phyloP scores from a whole-genome alignment of 2,797 vertebrate genomes.

The Tauraco hartlaubi region DNA sequence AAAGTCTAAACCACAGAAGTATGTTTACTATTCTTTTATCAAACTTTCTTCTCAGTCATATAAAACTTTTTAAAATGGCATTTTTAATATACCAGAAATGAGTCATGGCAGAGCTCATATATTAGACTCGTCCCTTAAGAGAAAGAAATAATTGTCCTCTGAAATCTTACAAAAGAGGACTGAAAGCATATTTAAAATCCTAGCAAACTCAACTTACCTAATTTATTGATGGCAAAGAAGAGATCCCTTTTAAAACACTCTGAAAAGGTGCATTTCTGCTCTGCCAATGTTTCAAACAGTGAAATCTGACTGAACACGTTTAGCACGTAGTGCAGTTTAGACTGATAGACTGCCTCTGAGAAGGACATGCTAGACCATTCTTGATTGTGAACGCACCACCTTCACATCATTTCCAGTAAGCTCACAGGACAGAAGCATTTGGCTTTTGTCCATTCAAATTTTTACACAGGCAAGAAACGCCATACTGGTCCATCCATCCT shows the following conservation, averaged over 20 bases:
- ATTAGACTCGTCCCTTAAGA: background rate
- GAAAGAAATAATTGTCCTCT: background rate
- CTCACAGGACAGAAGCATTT: background rate
- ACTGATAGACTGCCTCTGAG: background rate
- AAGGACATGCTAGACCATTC: background rate
- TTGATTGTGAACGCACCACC: background rate
- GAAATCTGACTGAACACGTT: background rate
- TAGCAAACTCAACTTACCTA: background rate
- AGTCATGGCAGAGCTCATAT: background rate
- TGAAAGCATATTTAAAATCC: background rate
- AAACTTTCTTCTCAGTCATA: background rate
- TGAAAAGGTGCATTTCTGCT: background rate
- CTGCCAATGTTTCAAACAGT: background rate
- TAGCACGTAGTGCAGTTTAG: fast-evolving
- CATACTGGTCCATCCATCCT: too few relatives aligned
- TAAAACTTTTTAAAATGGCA: background rate
- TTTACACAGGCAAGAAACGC: background rate
- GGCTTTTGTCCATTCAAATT: background rate
- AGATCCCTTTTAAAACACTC: background rate
- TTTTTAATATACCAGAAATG: background rate
- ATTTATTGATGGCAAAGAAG: background rate
- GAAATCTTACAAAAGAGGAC: background rate
- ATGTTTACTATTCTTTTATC: background rate
- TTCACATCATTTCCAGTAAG: background rate
- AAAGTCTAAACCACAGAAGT: background rate